Evolutionary conservation across 2,797 vertebrate genomes (phyloP).

Genomic region (Eidolon dupreanum): DNA sequence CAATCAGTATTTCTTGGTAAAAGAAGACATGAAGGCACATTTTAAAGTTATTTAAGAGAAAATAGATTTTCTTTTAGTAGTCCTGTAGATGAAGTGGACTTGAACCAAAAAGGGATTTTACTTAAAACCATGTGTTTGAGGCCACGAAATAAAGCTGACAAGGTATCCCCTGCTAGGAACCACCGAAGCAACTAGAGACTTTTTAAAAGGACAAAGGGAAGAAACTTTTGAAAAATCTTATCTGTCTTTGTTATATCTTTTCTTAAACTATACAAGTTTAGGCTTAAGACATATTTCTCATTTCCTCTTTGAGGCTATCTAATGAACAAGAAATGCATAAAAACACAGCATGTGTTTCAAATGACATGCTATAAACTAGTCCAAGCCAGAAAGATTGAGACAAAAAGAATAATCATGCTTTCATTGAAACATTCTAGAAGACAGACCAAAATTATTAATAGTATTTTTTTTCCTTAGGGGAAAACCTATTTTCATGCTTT

Average conservation of each 20-base stretch:
- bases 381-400: conserved; percentile 16
- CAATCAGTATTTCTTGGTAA: conserved; percentile 77
- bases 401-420: background rate
- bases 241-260: background rate
- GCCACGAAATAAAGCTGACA: conserved; percentile 65
- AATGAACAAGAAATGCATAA: background rate
- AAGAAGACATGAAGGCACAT: conserved; percentile 73
- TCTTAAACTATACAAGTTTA: background rate
- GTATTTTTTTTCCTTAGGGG: background rate
- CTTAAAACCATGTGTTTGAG: conserved; percentile 70
- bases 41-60: conserved; percentile 67
- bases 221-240: conserved; percentile 68
- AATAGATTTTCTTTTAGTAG: conserved; percentile 63
- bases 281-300: background rate
- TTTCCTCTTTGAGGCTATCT: conserved; percentile 28
- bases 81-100: conserved; percentile 72
- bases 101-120: conserved; percentile 74
- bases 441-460: conserved; percentile 72
- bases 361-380: background rate
- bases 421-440: background rate
- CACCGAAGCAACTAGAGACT: conserved; percentile 60
- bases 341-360: rapidly evolving
- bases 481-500: background rate
- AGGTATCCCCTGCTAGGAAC: conserved; percentile 65
- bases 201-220: conserved; percentile 73